Percentiles rank a stretch among this genome's conserved stretches.
Evolutionary conservation across 2,888 invertebrate species (phyloP).

Genomic region (Allophyes oxyacanthae): DNA sequence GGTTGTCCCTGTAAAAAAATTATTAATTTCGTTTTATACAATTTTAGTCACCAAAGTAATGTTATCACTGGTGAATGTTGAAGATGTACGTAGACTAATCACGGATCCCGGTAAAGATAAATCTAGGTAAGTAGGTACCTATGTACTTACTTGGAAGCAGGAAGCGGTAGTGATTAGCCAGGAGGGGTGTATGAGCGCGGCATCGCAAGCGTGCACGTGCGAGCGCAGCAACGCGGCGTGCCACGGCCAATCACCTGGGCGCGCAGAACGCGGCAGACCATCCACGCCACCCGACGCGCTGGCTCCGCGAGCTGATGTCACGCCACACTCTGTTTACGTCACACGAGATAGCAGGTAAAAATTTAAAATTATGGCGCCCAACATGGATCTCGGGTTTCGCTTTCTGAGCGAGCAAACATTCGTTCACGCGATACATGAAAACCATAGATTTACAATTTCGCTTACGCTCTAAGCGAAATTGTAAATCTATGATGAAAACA

Average conservation of each 20-base stretch:
- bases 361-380: too few relatives aligned
- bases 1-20: constrained; percentile 91
- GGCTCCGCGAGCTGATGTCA: constrained; percentile 89
- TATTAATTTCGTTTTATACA: background rate
- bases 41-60: too few relatives aligned
- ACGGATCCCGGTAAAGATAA: background rate
- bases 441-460: too few relatives aligned
- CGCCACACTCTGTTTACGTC: constrained; percentile 90
- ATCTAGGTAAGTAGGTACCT: too few relatives aligned
- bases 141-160: constrained; percentile 91
- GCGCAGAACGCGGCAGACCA: constrained; percentile 92
- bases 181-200: constrained; percentile 93
- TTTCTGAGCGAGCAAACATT: too few relatives aligned
- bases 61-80: too few relatives aligned
- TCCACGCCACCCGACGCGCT: constrained; percentile 82
- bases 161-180: constrained; percentile 97
- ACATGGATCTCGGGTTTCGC: too few relatives aligned
- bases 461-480: too few relatives aligned
- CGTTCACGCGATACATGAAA: too few relatives aligned
- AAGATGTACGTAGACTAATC: too few relatives aligned
- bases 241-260: constrained; percentile 98
- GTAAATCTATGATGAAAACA: too few relatives aligned
- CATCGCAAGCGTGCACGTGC: constrained; percentile 96
- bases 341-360: background rate
- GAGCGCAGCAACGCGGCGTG: constrained; percentile 95